Base-by-base conservation (phyloP, 1,140 invertebrate species). In the Rhagoletis pomonella region DNA sequence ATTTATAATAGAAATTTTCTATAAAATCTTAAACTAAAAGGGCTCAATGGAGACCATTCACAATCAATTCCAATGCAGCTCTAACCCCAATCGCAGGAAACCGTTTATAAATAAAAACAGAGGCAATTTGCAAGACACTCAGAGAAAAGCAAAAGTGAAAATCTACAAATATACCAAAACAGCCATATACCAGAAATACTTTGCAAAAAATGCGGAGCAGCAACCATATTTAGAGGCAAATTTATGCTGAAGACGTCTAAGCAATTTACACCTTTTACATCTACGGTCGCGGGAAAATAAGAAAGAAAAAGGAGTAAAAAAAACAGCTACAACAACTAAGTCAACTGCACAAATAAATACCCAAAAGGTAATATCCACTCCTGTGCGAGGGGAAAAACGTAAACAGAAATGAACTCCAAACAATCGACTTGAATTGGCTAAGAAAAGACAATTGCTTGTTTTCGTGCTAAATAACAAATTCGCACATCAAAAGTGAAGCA, bases 401-500 rank as follows among this genome's bases (percentile, higher is more conserved):
- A 50, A 19, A 50, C 65, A 10, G 50, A 58, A 85, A 85, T 42
- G 60, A 59, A 29, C 81, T 67, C 19, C 29, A 39, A 5, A 67
- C 42, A 55, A 81, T 81, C 73, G 50, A 81, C 4, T 81, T 81
- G 87, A 19, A 55, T 55, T 55, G 50, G 50, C 50, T 55, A 77
- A 88, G 58, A 85, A 89, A 87, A 89, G 88, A 90, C 90, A 90
- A 90, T 90, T 90, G 90, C 90, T 88, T 92, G 90, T 89, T 90
- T 88, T 89, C 85, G 64, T 85, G 89, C 88, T 91, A 91, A 91
- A 90, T 91, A 92, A 92, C 91, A 92, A 91, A 92, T 92, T 92
- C 91, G 90, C 91, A 91, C 91, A 92, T 92, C 91, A 92, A 92
- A 92, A 90, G 90, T 90, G 89, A 92, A 91, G 87, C 87, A 92